These are phyloP conservation scores for Epirrita christyi DNA, from an alignment of 2,888 invertebrate species.

Conservation along the genomic window DNA sequence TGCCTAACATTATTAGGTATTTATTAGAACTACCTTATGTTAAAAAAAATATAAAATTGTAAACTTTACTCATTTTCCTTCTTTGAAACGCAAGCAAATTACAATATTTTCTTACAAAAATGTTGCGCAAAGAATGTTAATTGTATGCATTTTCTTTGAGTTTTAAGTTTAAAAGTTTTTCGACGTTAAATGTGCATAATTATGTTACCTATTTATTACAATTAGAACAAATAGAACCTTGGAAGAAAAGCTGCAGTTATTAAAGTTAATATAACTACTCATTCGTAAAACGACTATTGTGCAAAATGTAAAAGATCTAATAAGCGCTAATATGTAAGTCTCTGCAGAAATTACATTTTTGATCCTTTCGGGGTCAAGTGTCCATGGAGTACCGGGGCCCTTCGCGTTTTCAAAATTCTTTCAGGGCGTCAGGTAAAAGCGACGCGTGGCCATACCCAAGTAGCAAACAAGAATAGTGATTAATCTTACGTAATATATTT, in stretches of 20 bases:
- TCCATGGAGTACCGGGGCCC: too few relatives aligned
- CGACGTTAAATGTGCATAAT: conserved; percentile 24
- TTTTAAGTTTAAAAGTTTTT: conserved; percentile 24
- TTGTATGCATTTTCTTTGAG: conserved; percentile 29
- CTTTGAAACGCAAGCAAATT: conserved; percentile 19
- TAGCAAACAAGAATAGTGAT: too few relatives aligned
- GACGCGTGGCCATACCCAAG: too few relatives aligned
- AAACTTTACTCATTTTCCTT: conserved; percentile 7
- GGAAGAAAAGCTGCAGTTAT: neutral
- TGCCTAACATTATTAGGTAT: neutral
- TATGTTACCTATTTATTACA: conserved; percentile 18
- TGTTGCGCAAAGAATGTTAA: conserved; percentile 25
- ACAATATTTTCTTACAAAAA: conserved; percentile 19
- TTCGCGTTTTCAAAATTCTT: too few relatives aligned
- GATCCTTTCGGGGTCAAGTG: too few relatives aligned
- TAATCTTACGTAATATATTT: too few relatives aligned
- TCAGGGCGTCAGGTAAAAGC: too few relatives aligned
- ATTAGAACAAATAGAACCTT: neutral
- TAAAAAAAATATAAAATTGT: conserved; percentile 9
- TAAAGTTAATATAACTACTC: too few relatives aligned
- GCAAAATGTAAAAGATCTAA: too few relatives aligned
- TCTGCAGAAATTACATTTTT: too few relatives aligned
- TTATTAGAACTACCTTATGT: neutral
- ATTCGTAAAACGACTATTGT: too few relatives aligned
- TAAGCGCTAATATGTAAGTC: too few relatives aligned